Conservation (phyloP, 2,113 vertebrate genomes). For the Rissa tridactyla region DNA sequence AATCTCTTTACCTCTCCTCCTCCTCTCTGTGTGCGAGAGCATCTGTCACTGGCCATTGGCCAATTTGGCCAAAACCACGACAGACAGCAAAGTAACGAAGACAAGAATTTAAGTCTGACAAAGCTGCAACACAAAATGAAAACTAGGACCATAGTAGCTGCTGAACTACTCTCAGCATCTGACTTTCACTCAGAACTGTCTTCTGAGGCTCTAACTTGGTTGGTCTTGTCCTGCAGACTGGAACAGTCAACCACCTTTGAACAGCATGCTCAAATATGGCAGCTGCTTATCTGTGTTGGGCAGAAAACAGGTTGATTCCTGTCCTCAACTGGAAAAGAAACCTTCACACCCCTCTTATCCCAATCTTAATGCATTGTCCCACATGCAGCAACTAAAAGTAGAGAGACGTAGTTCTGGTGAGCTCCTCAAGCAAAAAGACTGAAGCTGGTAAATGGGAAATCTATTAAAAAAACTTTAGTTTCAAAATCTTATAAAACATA, state of each 20-base stretch:
- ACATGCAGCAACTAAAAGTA: not conserved
- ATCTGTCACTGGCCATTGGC: no score
- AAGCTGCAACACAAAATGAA: not conserved
- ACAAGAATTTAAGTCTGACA: not conserved
- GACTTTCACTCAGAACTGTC: not conserved
- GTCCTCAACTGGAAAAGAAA: not conserved
- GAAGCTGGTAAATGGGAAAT: not conserved
- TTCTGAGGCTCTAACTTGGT: not conserved
- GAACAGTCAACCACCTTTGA: not conserved
- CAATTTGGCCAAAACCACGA: no score
- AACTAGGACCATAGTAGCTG: not conserved
- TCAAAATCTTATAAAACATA: not conserved
- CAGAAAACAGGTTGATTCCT: not conserved
- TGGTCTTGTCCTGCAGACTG: not conserved
- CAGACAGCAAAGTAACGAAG: not conserved
- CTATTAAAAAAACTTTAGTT: not conserved
- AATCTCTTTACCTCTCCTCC: no score
- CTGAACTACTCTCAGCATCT: not conserved
- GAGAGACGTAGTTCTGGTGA: not conserved
- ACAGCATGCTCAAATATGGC: not conserved
- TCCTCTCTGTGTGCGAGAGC: no score
- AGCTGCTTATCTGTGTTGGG: not conserved
- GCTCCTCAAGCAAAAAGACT: not conserved
- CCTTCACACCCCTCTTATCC: not conserved
- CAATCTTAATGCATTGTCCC: not conserved